Evolutionary conservation across 2,113 vertebrate species (phyloP), one percentile per base, ranked within the genome.

Genomic region (Melierax canorus): DNA sequence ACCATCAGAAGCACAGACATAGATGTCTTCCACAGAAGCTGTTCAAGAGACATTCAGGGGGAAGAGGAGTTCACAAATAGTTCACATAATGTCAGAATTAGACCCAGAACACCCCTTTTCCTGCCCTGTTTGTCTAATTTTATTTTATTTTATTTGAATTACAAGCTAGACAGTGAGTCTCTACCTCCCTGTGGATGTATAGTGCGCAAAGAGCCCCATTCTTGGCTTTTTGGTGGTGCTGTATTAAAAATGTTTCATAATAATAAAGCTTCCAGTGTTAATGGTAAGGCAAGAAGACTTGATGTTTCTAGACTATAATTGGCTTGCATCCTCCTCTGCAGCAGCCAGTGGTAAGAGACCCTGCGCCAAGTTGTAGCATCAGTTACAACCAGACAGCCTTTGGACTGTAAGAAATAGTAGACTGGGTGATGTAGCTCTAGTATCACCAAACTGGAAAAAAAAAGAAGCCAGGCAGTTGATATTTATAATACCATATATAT

Each of bases 391-490:
- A 91, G 91, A 64, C 46, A 92, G 72, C 81, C 62, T 59, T 82
- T 12, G 11, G 60, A 45, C 71, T 92, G 50, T 82, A 67, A 71
- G 64, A 69, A 67, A 86, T 71, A 82, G 78, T 43, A 86, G 68
- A 13, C 62, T 64, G 86, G 74, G 55, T 93, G 81, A 80, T 74
- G 82, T 24, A 62, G 95, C 51, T 96, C 88, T 91, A 92, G 86
- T 73, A 80, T 90, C 96, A 95, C 80, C 93, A 95, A 92, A 93
- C 72, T 97, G 96, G 96, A 66, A 53, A 87, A 92, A 92, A 87
- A 92, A 7, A 26, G 58, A 95, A 84, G 88, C 84, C 90, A 95
- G 89, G 71, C 86, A 77, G 41, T 86, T 91, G 94, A 73, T 92
- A 95, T 97, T 97, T 96, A 96, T 92, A 95, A 68, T 75, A 51